Conservation (phyloP, 2,888 invertebrate species). For the Oscheius sp. region DNA sequence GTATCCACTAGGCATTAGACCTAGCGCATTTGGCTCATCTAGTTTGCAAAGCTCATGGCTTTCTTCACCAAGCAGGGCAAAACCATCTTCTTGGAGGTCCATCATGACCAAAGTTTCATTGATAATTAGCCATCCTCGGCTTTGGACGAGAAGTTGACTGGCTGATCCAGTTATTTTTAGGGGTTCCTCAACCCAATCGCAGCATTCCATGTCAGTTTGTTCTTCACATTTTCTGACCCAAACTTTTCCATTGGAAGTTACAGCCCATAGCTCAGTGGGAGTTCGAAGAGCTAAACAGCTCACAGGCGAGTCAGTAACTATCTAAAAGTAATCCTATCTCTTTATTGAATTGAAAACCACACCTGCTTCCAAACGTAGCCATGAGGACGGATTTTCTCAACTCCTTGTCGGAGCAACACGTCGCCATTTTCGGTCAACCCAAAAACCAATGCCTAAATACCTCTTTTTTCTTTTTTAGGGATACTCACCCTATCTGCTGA, state of each 20-base stretch:
- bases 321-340: constrained; percentile 4
- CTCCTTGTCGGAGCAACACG: constrained; percentile 28
- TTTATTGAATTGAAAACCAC: neutral
- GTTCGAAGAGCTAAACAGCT: neutral
- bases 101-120: neutral
- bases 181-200: constrained; percentile 1
- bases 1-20: neutral
- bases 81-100: neutral
- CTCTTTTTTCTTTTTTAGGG: neutral
- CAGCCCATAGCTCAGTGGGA: constrained; percentile 18
- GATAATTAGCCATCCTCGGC: neutral
- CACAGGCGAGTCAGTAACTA: constrained; percentile 20
- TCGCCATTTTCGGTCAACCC: constrained; percentile 24
- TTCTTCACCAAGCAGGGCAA: neutral
- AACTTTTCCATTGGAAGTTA: constrained; percentile 2
- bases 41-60: constrained; percentile 6
- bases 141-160: neutral
- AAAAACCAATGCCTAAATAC: constrained; percentile 30
- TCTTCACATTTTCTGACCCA: constrained; percentile 25
- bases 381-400: constrained; percentile 2
- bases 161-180: neutral
- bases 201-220: constrained; percentile 29
- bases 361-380: constrained; percentile 33
- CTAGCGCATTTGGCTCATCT: neutral
- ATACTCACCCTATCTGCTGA: constrained; percentile 25